phyloP scores from a whole-genome alignment of 2,888 invertebrate species.

The Drosophila mimetica region DNA sequence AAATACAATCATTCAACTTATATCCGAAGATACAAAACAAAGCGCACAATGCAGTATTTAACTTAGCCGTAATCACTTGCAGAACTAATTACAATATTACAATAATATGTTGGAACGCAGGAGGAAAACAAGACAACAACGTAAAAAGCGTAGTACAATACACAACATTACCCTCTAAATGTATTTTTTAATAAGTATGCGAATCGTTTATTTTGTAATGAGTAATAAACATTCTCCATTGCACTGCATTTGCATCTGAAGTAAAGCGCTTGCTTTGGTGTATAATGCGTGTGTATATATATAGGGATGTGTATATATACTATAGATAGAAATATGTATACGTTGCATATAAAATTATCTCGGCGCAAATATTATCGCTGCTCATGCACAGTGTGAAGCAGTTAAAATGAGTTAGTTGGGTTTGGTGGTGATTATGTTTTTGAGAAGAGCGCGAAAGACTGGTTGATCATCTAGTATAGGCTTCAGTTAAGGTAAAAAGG shows the following conservation, averaged over 20 bases:
- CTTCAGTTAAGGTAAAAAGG: slow-evolving; percentile 65
- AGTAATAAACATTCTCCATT: slow-evolving; percentile 53
- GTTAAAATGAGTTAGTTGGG: slow-evolving; percentile 64
- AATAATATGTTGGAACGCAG: slow-evolving; percentile 40
- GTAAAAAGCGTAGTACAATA: slow-evolving; percentile 52
- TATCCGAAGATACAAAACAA: slow-evolving; percentile 55
- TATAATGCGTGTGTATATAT: slow-evolving; percentile 38
- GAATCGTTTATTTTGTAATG: slow-evolving; percentile 38
- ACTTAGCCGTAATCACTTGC: slow-evolving; percentile 47
- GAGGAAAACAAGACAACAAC: slow-evolving; percentile 36
- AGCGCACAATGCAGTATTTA: slow-evolving; percentile 55
- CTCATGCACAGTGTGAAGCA: slow-evolving; percentile 50
- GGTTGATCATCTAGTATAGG: slow-evolving; percentile 47
- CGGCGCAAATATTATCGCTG: slow-evolving; percentile 48
- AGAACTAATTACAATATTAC: slow-evolving; percentile 50
- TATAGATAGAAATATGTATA: slow-evolving; percentile 65
- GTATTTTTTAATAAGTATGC: slow-evolving; percentile 43
- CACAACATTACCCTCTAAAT: slow-evolving; percentile 69
- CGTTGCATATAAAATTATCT: slow-evolving; percentile 63
- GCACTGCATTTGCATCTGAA: slow-evolving; percentile 52
- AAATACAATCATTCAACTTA: slow-evolving; percentile 49
- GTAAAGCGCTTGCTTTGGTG: slow-evolving; percentile 53
- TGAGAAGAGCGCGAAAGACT: slow-evolving; percentile 45
- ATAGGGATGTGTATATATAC: slow-evolving; percentile 43
- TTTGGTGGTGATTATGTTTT: slow-evolving; percentile 61